phyloP scores from a whole-genome alignment of 2,797 vertebrate species.

The Moxostoma hubbsi region DNA sequence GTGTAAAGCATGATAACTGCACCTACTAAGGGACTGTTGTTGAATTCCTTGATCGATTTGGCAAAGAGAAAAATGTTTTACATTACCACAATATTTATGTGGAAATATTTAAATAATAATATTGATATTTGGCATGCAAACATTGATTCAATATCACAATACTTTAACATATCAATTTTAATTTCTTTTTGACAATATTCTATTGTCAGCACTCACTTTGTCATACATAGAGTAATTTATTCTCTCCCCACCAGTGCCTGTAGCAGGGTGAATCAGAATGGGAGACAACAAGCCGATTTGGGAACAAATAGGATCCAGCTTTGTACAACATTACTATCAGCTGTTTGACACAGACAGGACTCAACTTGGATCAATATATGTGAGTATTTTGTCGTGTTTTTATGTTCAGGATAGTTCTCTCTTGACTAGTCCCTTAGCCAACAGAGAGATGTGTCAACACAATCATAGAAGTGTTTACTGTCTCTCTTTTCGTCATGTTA shows the following conservation, averaged over 20 bases:
- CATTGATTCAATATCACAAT: no score
- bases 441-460: neutral
- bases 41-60: no score
- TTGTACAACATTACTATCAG: constrained; percentile 97
- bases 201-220: neutral
- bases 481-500: constrained; percentile 11
- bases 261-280: constrained; percentile 92
- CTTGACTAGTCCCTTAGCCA: neutral
- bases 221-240: constrained; percentile 7
- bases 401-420: neutral
- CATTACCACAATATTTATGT: constrained; percentile 60
- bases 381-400: constrained; percentile 72
- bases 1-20: no score
- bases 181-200: no score
- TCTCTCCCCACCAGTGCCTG: constrained; percentile 75
- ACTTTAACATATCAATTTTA: no score
- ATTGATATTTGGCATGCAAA: no score
- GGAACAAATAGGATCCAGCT: constrained; percentile 99
- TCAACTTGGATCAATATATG: constrained; percentile 95
- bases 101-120: no score
- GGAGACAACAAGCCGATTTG: constrained; percentile 92
- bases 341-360: constrained; percentile 94
- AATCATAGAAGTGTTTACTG: neutral
- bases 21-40: no score
- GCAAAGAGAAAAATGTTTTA: no score